Evolutionary conservation across 1,140 invertebrate species (phyloP).

Genomic region (Drosophila ohnishii): DNA sequence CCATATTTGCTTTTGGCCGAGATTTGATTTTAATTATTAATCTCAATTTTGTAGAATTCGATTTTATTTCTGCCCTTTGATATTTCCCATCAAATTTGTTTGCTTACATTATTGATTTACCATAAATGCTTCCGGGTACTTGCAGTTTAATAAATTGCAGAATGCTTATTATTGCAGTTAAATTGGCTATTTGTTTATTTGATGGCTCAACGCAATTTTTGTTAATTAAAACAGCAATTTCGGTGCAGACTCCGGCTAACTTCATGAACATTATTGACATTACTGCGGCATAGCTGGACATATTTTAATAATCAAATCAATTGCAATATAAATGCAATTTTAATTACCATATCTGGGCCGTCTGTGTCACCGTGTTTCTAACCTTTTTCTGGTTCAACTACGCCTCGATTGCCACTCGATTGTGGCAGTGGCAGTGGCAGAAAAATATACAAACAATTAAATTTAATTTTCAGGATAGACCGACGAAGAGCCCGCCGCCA

Average conservation of each 20-base stretch:
- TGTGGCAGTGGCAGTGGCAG: slow-evolving; percentile 11
- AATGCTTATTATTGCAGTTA: slow-evolving; percentile 44
- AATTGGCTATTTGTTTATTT: slow-evolving; percentile 58
- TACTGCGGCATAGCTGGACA: not conserved
- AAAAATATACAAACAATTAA: slow-evolving; percentile 69
- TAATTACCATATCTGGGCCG: slow-evolving; percentile 53
- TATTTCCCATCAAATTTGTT: slow-evolving; percentile 33
- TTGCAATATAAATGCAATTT: slow-evolving; percentile 69
- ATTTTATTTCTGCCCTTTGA: slow-evolving; percentile 32
- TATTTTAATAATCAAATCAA: slow-evolving; percentile 60
- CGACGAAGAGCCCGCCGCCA: slow-evolving; percentile 1
- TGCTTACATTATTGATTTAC: slow-evolving; percentile 35
- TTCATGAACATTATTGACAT: slow-evolving; percentile 29
- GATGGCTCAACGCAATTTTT: slow-evolving; percentile 25
- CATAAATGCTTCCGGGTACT: slow-evolving; percentile 13
- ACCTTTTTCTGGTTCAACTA: slow-evolving; percentile 35
- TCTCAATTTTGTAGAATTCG: slow-evolving; percentile 34
- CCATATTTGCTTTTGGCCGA: slow-evolving; percentile 18
- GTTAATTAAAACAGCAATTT: slow-evolving; percentile 66
- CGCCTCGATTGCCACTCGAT: slow-evolving; percentile 48
- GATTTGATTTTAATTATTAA: slow-evolving; percentile 58
- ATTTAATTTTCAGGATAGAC: slow-evolving; percentile 70
- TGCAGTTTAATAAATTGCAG: slow-evolving; percentile 26
- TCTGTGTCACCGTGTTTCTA: slow-evolving; percentile 26
- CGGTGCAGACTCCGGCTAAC: slow-evolving; percentile 11